Percentiles rank a stretch among this genome's conserved stretches.
phyloP scores from a whole-genome alignment of 2,888 invertebrate species.

The Malacosoma neustria region DNA sequence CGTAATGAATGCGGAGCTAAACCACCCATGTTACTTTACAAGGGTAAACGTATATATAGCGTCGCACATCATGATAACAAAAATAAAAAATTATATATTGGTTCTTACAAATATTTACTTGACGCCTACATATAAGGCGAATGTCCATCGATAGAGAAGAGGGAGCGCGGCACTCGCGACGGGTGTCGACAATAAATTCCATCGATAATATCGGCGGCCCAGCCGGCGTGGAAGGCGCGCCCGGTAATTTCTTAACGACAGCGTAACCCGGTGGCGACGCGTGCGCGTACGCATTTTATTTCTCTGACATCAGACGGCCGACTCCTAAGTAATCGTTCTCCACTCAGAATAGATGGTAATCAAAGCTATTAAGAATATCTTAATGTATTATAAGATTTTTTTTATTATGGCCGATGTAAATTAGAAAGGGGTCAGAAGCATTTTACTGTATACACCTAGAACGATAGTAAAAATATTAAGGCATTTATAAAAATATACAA shows the following conservation, averaged over 20 bases:
- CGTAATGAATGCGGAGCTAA: conserved; percentile 48
- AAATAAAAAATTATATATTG: too few relatives aligned
- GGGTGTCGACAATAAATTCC: conserved; percentile 71
- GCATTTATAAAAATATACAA: not conserved
- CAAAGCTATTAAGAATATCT: conserved; percentile 66
- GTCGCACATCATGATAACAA: too few relatives aligned
- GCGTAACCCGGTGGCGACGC: conserved; percentile 73
- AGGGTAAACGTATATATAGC: too few relatives aligned
- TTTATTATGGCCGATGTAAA: conserved; percentile 34
- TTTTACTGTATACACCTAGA: conserved; percentile 12
- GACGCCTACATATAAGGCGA: conserved; percentile 8
- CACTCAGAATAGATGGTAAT: conserved; percentile 72
- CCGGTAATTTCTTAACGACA: conserved; percentile 72
- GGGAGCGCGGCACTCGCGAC: conserved; percentile 40
- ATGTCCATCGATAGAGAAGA: conserved; percentile 30
- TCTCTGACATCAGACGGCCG: conserved; percentile 59
- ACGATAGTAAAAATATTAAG: conserved; percentile 1
- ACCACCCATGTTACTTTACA: too few relatives aligned
- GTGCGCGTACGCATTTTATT: conserved; percentile 70
- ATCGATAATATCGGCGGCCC: conserved; percentile 69
- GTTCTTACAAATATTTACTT: conserved; percentile 2
- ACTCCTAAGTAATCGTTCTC: conserved; percentile 69
- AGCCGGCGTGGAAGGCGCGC: conserved; percentile 50
- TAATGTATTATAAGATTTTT: conserved; percentile 68
- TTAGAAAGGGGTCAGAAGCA: conserved; percentile 32